These are phyloP conservation scores for Melitaea cinxia DNA, from an alignment of 1,140 invertebrate species.

Conservation along the genomic window DNA sequence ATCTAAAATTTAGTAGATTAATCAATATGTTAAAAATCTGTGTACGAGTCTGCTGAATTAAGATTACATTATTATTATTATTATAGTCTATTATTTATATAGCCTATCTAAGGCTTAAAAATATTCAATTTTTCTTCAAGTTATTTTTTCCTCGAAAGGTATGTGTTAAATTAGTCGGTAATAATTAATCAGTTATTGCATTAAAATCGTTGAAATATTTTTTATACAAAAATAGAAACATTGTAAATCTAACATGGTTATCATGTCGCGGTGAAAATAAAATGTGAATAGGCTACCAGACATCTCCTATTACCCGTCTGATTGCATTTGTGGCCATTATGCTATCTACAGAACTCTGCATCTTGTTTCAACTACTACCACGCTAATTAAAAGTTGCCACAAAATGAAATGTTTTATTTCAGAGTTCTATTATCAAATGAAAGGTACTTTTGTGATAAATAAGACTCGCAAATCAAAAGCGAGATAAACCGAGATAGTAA, in stretches of 20 bases:
- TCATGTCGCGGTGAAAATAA: constrained; percentile 32
- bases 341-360: constrained; percentile 22
- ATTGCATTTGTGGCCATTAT: constrained; percentile 49
- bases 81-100: no score
- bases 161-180: no score
- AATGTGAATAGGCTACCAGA: constrained; percentile 46
- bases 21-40: neutral
- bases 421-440: neutral
- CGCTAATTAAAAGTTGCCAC: constrained; percentile 18
- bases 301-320: constrained; percentile 54
- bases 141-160: no score
- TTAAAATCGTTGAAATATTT: no score
- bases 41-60: neutral
- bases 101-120: no score
- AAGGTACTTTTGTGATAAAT: neutral
- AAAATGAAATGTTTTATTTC: neutral
- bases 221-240: no score
- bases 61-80: neutral
- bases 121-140: no score
- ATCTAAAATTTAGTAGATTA: neutral
- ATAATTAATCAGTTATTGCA: no score
- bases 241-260: neutral
- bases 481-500: no score
- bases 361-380: constrained; percentile 21
- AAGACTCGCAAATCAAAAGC: no score